phyloP scores from a whole-genome alignment of 2,797 vertebrate species.

The Cossypha heuglini region DNA sequence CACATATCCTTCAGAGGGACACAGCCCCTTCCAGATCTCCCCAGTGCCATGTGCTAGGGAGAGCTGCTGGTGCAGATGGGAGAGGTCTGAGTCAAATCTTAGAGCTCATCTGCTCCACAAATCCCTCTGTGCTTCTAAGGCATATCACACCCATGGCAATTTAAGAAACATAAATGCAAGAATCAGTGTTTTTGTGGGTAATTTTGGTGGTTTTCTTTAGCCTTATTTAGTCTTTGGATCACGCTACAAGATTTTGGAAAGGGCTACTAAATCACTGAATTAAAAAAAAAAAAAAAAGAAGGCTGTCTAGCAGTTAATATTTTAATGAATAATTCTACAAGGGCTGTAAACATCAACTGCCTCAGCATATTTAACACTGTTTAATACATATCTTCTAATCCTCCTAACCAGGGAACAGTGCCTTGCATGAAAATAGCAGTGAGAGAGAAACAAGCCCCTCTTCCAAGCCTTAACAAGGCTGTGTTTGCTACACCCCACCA shows the following conservation, averaged over 20 bases:
- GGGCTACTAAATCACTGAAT: neutral
- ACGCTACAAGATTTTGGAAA: neutral
- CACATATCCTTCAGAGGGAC: rapidly evolving
- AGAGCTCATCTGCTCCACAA: neutral
- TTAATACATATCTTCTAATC: neutral
- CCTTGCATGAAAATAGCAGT: neutral
- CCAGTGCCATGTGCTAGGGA: neutral
- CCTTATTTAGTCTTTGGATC: neutral
- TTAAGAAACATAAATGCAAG: neutral
- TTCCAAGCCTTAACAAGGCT: neutral
- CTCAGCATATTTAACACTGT: slow-evolving; percentile 8
- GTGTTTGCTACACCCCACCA: neutral
- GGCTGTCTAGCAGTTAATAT: slow-evolving; percentile 19
- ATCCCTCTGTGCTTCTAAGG: neutral
- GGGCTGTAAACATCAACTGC: neutral
- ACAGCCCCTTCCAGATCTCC: neutral
- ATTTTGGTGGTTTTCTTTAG: neutral
- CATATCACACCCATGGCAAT: neutral
- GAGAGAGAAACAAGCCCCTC: neutral
- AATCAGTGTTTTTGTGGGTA: neutral
- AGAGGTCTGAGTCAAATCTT: neutral
- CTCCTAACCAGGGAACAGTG: neutral
- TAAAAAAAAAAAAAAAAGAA: neutral
- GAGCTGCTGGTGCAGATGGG: neutral
- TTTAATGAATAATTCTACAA: slow-evolving; percentile 23